A percentile compares a stretch with the other conserved stretches of the same genome.
These are phyloP conservation scores for Neogobius melanostomus DNA, from an alignment of 2,113 vertebrate genomes.

Conservation along the genomic window DNA sequence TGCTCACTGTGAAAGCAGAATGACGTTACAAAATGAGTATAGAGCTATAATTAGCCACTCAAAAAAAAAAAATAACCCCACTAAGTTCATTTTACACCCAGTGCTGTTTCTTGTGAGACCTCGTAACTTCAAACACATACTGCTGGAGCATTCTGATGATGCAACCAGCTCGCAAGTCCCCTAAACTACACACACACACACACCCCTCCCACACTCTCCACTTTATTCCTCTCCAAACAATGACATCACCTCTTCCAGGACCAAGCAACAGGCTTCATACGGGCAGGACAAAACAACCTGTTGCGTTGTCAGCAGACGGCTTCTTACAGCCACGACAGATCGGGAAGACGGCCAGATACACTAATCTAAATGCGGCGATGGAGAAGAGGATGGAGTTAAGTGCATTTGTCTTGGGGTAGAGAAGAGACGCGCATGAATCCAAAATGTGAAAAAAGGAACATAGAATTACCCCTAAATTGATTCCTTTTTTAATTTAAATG, in stretches of 20 bases:
- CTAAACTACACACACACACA: not conserved
- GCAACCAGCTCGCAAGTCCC: constrained; percentile 54
- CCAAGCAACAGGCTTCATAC: constrained; percentile 32
- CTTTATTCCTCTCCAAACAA: constrained; percentile 22
- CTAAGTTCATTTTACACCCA: not conserved
- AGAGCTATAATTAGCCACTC: no score
- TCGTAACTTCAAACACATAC: constrained; percentile 17
- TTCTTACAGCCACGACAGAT: not conserved
- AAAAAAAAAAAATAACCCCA: not conserved
- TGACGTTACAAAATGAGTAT: no score
- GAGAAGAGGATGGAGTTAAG: not conserved
- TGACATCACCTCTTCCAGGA: constrained; percentile 66
- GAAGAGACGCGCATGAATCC: not conserved
- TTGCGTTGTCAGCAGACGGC: not conserved
- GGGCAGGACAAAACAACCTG: constrained; percentile 21
- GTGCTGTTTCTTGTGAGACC: not conserved
- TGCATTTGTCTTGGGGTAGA: not conserved
- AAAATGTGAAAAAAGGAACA: not conserved
- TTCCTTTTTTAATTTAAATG: not conserved
- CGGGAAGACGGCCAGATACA: not conserved
- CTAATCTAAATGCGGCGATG: not conserved
- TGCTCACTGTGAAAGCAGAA: no score
- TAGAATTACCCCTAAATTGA: no score
- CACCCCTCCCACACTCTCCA: not conserved
- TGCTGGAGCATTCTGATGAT: constrained; percentile 60